phyloP scores from a whole-genome alignment of 2,888 invertebrate species.

The Rhodophaea formosa region DNA sequence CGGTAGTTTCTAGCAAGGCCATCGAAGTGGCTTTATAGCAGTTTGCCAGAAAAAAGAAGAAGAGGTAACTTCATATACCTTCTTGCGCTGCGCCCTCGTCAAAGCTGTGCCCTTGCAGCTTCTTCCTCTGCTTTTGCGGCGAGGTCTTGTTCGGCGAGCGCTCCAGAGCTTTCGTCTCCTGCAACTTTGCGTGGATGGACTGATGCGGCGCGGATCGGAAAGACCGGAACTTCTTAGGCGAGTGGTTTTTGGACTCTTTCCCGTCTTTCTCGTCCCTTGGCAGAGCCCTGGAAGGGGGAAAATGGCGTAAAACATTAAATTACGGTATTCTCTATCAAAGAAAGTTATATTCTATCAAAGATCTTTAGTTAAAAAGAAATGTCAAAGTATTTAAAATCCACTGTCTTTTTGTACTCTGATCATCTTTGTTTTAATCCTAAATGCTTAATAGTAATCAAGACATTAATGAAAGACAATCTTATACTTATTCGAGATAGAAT shows the following conservation, averaged over 20 bases:
- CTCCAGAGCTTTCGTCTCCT: slow-evolving; percentile 83
- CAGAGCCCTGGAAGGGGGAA: slow-evolving; percentile 81
- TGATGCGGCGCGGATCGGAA: slow-evolving; percentile 82
- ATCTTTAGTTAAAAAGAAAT: no score
- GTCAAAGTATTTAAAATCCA: no score
- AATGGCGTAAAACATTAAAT: not conserved
- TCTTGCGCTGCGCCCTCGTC: slow-evolving; percentile 74
- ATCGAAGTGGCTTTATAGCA: no score
- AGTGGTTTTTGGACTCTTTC: slow-evolving; percentile 88
- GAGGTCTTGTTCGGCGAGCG: slow-evolving; percentile 82
- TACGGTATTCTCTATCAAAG: not conserved
- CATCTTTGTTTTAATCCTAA: no score
- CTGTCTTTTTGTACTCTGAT: no score
- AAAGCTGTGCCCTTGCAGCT: slow-evolving; percentile 74
- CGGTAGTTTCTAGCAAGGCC: no score
- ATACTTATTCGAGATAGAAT: not conserved
- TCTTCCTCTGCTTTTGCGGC: slow-evolving; percentile 81
- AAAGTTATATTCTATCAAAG: not conserved
- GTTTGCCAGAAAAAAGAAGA: no score
- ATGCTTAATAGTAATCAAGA: no score
- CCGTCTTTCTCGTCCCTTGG: slow-evolving; percentile 93
- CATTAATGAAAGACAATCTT: not conserved
- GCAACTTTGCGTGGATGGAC: slow-evolving; percentile 80
- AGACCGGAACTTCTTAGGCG: slow-evolving; percentile 84
- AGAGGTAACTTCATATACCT: no score